These are phyloP conservation scores for Poeciliopsis turrubarensis DNA, from an alignment of 2,113 vertebrate species.

Conservation along the genomic window DNA sequence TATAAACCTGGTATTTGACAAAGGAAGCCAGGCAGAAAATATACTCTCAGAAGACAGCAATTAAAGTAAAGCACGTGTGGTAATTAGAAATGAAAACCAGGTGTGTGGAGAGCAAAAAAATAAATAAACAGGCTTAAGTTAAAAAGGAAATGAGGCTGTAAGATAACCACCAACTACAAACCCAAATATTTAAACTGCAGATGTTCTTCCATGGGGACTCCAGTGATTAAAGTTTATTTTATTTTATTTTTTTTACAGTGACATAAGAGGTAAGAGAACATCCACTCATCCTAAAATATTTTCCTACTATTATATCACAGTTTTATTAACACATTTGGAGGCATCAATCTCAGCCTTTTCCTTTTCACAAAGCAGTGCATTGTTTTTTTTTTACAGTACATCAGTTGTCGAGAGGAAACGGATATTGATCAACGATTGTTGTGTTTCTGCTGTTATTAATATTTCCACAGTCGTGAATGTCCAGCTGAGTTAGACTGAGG, in stretches of 20 bases:
- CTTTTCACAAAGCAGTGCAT: too few species aligned
- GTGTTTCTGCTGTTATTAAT: too few species aligned
- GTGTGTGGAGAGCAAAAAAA: neutral
- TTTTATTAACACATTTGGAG: too few species aligned
- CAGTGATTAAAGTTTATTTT: neutral
- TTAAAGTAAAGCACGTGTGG: neutral
- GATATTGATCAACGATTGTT: too few species aligned
- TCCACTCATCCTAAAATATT: neutral
- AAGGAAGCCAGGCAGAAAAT: neutral
- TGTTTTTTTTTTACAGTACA: too few species aligned
- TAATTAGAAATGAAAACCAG: neutral
- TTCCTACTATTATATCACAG: neutral
- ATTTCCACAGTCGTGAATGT: too few species aligned
- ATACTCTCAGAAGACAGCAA: neutral
- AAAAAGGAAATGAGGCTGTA: neutral
- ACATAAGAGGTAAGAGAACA: neutral
- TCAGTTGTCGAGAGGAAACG: too few species aligned
- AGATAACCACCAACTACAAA: neutral
- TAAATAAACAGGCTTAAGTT: neutral
- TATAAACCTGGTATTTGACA: neutral
- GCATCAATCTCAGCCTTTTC: too few species aligned
- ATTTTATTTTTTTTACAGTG: neutral
- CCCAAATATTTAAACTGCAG: neutral
- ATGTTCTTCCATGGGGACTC: neutral
- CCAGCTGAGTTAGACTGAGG: neutral